Evolutionary conservation across 2,888 invertebrate species (phyloP), one percentile per base, ranked within the genome.

Genomic region (Sipha maydis): DNA sequence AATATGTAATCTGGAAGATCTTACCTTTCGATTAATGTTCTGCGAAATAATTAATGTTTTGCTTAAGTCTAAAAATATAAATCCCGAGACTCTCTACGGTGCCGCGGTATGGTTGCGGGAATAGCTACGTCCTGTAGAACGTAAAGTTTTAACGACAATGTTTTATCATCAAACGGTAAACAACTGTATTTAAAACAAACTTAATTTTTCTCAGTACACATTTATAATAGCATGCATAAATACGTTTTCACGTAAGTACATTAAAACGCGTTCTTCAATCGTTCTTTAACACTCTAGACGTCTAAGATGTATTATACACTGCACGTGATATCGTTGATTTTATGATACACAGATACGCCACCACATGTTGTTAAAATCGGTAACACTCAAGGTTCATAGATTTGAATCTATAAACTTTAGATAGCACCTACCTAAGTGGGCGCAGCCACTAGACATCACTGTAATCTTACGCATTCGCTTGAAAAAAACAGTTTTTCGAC

Each of bases 141-240:
- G 28, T 69, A 69, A 69, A 69, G 69, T n/a, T 69, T 69, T 69
- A n/a, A 69, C 28, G 69, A 69, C 69, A 69, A 28, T 69, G n/a
- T 69, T 69, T 69, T 28, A 69, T 28, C 69, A 28, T 69, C 69
- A n/a, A 69, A 28, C 69, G 11, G n/a, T 69, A 69, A 69, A 69
- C 69, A 69, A 69, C 28, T 69, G 69, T 69, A 69, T 69, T 69
- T 69, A 69, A 69, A 69, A 69, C 28, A 14, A 69, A 28, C n/a
- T 28, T 28, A 69, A 69, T 28, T 69, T 69, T 69, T 69, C 28
- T 69, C 28, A 9, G 69, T 69, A 69, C n/a, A 69, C 28, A 56
- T 56, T 69, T 69, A 69, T n/a, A 67, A 67, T 17, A n/a, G 28
- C 8, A n/a, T 28, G 1, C 67, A n/a, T 25, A 67, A 67, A 67